Conservation (phyloP, 2,888 invertebrate genomes). For the Andrena camellia region DNA sequence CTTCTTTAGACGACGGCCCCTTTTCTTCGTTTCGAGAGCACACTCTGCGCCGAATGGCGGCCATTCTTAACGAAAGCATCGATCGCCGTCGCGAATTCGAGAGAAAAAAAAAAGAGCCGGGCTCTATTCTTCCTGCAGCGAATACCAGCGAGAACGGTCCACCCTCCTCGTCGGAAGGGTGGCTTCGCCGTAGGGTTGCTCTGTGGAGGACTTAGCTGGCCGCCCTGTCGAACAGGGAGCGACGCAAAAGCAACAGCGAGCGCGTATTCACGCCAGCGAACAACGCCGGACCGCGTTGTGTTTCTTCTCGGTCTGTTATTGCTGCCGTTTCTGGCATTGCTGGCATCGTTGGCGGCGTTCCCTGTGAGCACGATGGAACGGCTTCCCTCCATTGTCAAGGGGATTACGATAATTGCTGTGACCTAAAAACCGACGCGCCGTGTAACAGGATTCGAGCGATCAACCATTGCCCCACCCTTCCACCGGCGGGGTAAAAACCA, state of each 20-base stretch:
- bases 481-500: constrained; percentile 28
- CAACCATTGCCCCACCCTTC: constrained; percentile 45
- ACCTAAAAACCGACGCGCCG: constrained; percentile 74
- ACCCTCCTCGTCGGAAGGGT: neutral
- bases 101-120: constrained; percentile 54
- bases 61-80: constrained; percentile 57
- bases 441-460: constrained; percentile 73
- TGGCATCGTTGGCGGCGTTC: constrained; percentile 4
- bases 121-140: constrained; percentile 28
- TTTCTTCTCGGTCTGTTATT: constrained; percentile 13
- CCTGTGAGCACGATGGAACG: constrained; percentile 24
- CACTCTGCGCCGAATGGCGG: constrained; percentile 53
- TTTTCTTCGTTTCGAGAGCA: constrained; percentile 34
- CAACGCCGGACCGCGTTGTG: neutral
- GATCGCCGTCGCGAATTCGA: constrained; percentile 53
- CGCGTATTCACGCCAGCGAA: constrained; percentile 42
- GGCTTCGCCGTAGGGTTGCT: neutral
- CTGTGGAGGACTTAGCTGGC: neutral
- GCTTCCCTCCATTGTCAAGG: constrained; percentile 59
- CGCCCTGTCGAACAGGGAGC: neutral
- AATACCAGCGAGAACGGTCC: constrained; percentile 26
- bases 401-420: constrained; percentile 77
- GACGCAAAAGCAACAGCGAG: constrained; percentile 25
- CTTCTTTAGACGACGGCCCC: constrained; percentile 13
- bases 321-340: constrained; percentile 25